Conservation (phyloP, 2,888 invertebrate genomes). For the Drosophila testacea region DNA sequence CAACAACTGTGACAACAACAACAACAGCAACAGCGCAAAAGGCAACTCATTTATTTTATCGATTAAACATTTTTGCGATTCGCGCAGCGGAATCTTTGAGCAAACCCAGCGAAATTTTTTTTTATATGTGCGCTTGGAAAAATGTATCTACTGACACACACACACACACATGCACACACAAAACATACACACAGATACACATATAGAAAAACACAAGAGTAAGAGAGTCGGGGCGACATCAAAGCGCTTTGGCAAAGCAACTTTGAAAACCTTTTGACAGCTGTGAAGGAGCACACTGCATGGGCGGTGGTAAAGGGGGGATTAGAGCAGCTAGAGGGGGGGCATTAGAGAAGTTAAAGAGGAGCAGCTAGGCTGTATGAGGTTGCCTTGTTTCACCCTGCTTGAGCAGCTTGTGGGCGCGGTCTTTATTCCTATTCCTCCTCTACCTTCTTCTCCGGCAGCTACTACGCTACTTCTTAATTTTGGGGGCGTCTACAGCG, state of each 20-base stretch:
- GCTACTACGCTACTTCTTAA: slow-evolving; percentile 8
- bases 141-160: slow-evolving; percentile 75
- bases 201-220: slow-evolving; percentile 21
- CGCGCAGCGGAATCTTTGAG: slow-evolving; percentile 79
- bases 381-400: slow-evolving; percentile 44
- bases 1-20: slow-evolving; percentile 26
- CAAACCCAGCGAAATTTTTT: slow-evolving; percentile 58
- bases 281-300: slow-evolving; percentile 54
- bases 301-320: slow-evolving; percentile 2
- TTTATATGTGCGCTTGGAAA: slow-evolving; percentile 60
- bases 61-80: slow-evolving; percentile 83
- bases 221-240: slow-evolving; percentile 64
- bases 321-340: no score
- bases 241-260: slow-evolving; percentile 72
- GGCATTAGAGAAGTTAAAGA: slow-evolving; percentile 4
- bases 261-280: slow-evolving; percentile 79
- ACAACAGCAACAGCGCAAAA: slow-evolving; percentile 54
- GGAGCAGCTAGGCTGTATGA: slow-evolving; percentile 23
- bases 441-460: not conserved
- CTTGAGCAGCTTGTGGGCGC: slow-evolving; percentile 59
- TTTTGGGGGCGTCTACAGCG: slow-evolving; percentile 45
- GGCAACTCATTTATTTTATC: slow-evolving; percentile 83
- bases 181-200: slow-evolving; percentile 19
- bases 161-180: slow-evolving; percentile 49
- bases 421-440: slow-evolving; percentile 38